These are phyloP conservation scores for Sweltsa coloradensis DNA, from an alignment of 1,140 invertebrate genomes.

Conservation along the genomic window DNA sequence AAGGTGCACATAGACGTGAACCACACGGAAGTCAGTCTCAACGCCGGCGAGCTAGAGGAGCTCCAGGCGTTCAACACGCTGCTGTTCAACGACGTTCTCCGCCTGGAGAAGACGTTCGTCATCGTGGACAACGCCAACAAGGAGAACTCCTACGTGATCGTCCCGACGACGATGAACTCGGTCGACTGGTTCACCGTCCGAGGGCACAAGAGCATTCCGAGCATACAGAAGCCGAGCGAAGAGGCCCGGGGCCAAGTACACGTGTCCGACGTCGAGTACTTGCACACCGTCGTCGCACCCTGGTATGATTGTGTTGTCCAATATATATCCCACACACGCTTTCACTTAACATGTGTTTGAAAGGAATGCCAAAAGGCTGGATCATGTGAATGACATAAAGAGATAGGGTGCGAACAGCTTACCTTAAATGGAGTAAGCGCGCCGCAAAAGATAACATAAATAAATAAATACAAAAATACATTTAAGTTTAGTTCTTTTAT, in stretches of 20 bases:
- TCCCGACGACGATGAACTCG: slow-evolving; percentile 38
- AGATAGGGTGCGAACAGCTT: too few species aligned
- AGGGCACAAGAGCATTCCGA: slow-evolving; percentile 24
- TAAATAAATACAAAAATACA: too few species aligned
- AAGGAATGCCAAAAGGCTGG: too few species aligned
- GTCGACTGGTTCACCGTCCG: slow-evolving; percentile 54
- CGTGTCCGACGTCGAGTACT: slow-evolving; percentile 45
- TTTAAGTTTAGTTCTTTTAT: too few species aligned
- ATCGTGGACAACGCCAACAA: slow-evolving; percentile 47
- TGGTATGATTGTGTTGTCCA: too few species aligned
- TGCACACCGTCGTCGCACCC: slow-evolving; percentile 67
- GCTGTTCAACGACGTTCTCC: slow-evolving; percentile 59
- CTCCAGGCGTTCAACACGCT: slow-evolving; percentile 54
- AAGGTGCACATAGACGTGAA: slow-evolving; percentile 44
- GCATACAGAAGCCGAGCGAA: slow-evolving; percentile 28
- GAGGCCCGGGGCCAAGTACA: slow-evolving; percentile 39
- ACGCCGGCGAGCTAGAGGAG: slow-evolving; percentile 35
- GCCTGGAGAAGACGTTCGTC: slow-evolving; percentile 65
- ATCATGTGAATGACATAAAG: too few species aligned
- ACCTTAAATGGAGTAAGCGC: too few species aligned
- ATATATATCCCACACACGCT: too few species aligned
- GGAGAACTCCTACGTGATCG: slow-evolving; percentile 60
- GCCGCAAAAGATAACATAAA: too few species aligned
- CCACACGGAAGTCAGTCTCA: slow-evolving; percentile 35
- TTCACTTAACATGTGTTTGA: too few species aligned